Evolutionary conservation across 2,797 vertebrate genomes (phyloP).

Genomic region (Thamnophis elegans): DNA sequence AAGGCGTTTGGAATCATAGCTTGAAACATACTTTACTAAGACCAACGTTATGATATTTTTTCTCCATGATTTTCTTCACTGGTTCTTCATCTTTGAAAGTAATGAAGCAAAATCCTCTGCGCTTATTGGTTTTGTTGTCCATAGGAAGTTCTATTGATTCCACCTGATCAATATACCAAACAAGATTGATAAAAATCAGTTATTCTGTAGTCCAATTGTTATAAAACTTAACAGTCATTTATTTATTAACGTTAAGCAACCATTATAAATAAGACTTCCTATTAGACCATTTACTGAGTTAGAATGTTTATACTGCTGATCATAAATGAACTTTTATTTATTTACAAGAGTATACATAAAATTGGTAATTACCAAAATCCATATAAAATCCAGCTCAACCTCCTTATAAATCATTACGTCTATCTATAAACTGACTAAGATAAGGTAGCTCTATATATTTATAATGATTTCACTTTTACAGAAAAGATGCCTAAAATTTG

Average conservation of each 20-base stretch:
- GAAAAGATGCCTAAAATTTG: not conserved
- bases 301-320: not conserved
- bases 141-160: constrained; percentile 97
- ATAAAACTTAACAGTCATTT: not conserved
- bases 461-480: not conserved
- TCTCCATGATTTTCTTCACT: constrained; percentile 97
- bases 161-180: constrained; percentile 74
- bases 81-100: constrained; percentile 97
- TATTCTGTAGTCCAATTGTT: not conserved
- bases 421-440: not conserved
- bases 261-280: not conserved
- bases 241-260: not conserved
- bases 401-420: not conserved
- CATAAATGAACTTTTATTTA: not conserved
- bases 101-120: constrained; percentile 98
- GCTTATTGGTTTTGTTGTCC: constrained; percentile 99
- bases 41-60: constrained; percentile 98
- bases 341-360: not conserved
- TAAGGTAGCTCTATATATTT: not conserved
- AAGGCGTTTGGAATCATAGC: not conserved
- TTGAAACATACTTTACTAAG: constrained; percentile 89
- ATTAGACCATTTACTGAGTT: not conserved
- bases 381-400: not conserved
- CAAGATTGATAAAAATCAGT: not conserved
- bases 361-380: not conserved